Conservation (phyloP, 2,888 invertebrate species). For the Drosophila imparisetae region DNA sequence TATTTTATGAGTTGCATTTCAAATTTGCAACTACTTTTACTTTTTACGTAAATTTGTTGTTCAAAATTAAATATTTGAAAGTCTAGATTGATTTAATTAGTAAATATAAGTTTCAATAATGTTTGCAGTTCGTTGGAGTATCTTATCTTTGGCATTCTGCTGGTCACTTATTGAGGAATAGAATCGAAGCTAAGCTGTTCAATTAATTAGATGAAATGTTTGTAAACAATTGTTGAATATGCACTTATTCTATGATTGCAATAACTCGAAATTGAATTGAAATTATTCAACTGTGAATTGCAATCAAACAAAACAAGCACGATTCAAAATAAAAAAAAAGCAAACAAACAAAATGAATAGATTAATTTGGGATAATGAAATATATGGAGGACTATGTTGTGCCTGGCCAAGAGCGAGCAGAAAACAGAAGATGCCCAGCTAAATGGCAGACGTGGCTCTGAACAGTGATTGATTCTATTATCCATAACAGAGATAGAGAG, state of each 20-base stretch:
- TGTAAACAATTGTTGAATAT: neutral
- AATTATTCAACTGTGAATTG: neutral
- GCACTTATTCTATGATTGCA: neutral
- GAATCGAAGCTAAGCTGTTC: neutral
- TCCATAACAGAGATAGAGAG: neutral
- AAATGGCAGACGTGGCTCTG: neutral
- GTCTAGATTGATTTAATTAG: neutral
- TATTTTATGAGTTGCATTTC: too few species aligned
- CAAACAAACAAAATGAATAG: neutral
- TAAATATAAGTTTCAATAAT: neutral
- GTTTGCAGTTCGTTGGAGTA: neutral
- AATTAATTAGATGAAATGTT: neutral
- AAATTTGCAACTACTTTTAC: too few species aligned
- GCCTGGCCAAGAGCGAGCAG: neutral
- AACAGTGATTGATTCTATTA: slow-evolving; percentile 3
- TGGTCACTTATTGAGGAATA: too few species aligned
- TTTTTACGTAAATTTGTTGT: neutral
- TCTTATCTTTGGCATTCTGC: neutral
- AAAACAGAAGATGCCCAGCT: neutral
- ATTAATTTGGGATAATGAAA: slow-evolving; percentile 1
- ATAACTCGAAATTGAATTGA: neutral
- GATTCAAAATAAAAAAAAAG: neutral
- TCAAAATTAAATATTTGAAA: neutral
- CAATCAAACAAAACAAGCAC: neutral
- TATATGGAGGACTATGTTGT: neutral